Evolutionary conservation across 2,113 vertebrate species (phyloP).

Genomic region (Riparia riparia): DNA sequence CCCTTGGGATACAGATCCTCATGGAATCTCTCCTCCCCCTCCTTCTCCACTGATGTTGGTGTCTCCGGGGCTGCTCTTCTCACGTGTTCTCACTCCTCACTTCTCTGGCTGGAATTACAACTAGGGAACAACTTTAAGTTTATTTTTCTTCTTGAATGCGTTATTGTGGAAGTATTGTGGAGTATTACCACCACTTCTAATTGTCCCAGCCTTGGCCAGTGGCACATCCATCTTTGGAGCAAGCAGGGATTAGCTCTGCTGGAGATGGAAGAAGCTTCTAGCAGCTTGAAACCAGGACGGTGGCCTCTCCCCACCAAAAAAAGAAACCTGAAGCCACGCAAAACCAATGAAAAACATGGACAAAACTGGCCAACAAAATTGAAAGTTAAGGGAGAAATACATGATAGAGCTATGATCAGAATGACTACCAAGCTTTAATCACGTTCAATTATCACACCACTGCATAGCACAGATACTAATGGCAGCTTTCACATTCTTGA

Average conservation of each 20-base stretch:
- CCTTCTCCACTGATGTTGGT: not conserved
- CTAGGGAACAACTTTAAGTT: not conserved
- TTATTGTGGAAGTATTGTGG: no score
- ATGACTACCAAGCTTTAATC: not conserved
- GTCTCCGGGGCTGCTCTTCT: not conserved
- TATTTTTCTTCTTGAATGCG: not conserved
- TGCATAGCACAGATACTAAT: not conserved
- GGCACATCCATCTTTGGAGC: not conserved
- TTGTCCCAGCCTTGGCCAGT: not conserved
- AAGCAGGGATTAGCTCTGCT: not conserved
- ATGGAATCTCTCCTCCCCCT: not conserved
- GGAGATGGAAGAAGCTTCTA: not conserved
- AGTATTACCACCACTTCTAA: not conserved
- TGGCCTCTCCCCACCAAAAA: fast-evolving
- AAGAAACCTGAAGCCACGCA: no score
- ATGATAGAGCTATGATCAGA: not conserved
- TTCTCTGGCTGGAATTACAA: not conserved
- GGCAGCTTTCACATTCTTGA: not conserved
- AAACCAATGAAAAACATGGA: not conserved
- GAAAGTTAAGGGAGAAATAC: not conserved
- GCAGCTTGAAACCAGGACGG: not conserved
- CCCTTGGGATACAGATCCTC: not conserved
- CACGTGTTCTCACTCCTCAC: fast-evolving
- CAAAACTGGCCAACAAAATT: not conserved
- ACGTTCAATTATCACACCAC: not conserved